A percentile compares a stretch with the other conserved stretches of the same genome.
Evolutionary conservation across 2,888 invertebrate genomes (phyloP).

Genomic region (Drosophila mettleri): DNA sequence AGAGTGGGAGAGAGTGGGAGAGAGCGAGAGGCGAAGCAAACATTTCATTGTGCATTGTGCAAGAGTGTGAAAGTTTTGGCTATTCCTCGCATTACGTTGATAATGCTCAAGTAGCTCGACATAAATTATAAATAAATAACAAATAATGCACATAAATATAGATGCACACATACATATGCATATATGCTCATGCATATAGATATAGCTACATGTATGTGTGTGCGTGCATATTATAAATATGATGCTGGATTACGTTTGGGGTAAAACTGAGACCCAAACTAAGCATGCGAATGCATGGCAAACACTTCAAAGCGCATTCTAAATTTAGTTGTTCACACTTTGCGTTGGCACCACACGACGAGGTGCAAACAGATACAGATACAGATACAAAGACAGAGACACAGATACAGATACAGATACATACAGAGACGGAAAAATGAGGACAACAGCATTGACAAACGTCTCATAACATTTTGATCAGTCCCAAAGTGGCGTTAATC

Average conservation of each 20-base stretch:
- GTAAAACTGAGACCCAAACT: constrained; percentile 19
- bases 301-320: constrained; percentile 66
- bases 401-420: constrained; percentile 13
- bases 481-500: neutral
- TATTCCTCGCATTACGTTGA: constrained; percentile 8
- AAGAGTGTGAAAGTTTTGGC: constrained; percentile 68
- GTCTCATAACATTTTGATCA: neutral
- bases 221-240: neutral
- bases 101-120: constrained; percentile 1
- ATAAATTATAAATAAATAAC: constrained; percentile 19
- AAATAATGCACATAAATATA: constrained; percentile 11
- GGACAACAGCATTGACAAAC: constrained; percentile 60
- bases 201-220: neutral
- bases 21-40: neutral
- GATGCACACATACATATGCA: neutral
- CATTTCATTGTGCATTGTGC: constrained; percentile 51
- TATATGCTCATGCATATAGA: neutral
- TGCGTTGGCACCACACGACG: constrained; percentile 65
- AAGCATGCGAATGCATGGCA: constrained; percentile 26
- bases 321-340: constrained; percentile 76
- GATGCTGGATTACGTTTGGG: constrained; percentile 20
- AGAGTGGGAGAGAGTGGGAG: neutral
- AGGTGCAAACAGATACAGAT: constrained; percentile 16
- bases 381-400: neutral
- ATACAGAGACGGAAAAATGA: constrained; percentile 41